Conservation (phyloP, 64 coral and sea anemone species). For the Dendrophyllia cribrosa region DNA sequence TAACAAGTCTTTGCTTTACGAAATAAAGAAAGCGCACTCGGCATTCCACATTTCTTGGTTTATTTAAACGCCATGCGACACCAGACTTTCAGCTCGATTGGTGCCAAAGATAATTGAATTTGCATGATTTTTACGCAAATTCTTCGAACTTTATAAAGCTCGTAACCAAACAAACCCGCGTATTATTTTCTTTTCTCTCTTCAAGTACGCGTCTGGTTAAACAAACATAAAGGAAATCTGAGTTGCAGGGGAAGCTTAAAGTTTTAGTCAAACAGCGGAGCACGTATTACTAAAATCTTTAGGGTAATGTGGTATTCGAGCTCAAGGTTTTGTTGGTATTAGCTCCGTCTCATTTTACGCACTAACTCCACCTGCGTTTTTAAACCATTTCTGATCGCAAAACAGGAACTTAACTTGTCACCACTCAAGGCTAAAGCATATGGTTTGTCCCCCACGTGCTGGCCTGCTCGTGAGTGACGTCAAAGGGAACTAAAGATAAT, state of each 20-base stretch:
- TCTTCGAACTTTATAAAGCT: conserved; percentile 21
- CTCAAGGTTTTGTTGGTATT: no score
- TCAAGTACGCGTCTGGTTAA: background rate
- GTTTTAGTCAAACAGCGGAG: background rate
- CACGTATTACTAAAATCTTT: background rate
- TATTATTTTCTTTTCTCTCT: background rate
- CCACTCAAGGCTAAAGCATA: background rate
- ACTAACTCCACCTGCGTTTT: background rate
- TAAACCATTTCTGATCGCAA: background rate
- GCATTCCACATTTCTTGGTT: background rate
- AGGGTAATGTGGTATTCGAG: background rate
- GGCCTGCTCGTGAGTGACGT: background rate
- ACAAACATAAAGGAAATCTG: conserved; percentile 1
- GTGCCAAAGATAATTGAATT: conserved; percentile 12
- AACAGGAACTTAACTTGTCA: conserved; percentile 1
- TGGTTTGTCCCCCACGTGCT: background rate
- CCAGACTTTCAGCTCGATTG: background rate
- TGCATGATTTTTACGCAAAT: conserved; percentile 41
- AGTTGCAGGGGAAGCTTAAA: background rate
- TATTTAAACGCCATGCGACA: background rate
- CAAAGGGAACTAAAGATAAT: background rate
- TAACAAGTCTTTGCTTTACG: no score
- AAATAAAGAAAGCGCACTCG: background rate
- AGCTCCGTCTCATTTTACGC: background rate
- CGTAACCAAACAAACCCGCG: conserved; percentile 1